A percentile compares a stretch with the other conserved stretches of the same genome.
Evolutionary conservation across 2,113 vertebrate species (phyloP).

Genomic region (Dermatemys mawii): DNA sequence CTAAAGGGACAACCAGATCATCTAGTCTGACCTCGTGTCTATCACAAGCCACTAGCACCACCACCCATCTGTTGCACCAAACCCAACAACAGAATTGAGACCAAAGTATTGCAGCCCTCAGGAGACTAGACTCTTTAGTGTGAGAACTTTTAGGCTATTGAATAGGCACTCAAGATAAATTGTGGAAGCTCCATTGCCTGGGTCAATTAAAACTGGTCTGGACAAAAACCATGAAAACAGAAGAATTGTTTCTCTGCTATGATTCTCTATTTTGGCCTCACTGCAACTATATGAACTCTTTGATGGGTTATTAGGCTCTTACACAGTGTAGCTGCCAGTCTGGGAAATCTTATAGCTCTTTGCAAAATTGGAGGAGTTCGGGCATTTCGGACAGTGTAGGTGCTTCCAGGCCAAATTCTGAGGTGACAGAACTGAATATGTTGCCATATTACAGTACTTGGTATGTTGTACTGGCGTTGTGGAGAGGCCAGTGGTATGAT

Average conservation of each 20-base stretch:
- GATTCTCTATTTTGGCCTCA: background rate
- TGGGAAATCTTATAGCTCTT: background rate
- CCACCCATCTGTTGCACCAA: too few relatives aligned
- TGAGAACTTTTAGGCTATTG: background rate
- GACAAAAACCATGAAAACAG: too few relatives aligned
- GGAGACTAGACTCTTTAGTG: background rate
- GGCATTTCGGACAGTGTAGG: background rate
- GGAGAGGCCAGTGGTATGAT: background rate
- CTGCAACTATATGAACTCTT: background rate
- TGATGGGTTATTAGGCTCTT: background rate
- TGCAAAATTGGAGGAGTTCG: background rate
- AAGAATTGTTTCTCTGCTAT: too few relatives aligned
- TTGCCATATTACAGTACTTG: background rate
- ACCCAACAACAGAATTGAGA: background rate
- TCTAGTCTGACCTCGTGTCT: background rate
- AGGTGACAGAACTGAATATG: background rate
- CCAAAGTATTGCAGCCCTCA: background rate
- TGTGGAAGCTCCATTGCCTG: background rate
- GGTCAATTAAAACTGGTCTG: too few relatives aligned
- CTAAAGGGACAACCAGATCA: background rate
- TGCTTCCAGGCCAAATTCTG: background rate
- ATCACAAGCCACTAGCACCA: too few relatives aligned
- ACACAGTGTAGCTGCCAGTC: background rate
- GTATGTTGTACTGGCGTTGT: background rate
- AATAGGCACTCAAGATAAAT: background rate